Evolutionary conservation across 2,888 invertebrate species (phyloP), one percentile per base, ranked within the genome.

Genomic region (Cetonia aurata): DNA sequence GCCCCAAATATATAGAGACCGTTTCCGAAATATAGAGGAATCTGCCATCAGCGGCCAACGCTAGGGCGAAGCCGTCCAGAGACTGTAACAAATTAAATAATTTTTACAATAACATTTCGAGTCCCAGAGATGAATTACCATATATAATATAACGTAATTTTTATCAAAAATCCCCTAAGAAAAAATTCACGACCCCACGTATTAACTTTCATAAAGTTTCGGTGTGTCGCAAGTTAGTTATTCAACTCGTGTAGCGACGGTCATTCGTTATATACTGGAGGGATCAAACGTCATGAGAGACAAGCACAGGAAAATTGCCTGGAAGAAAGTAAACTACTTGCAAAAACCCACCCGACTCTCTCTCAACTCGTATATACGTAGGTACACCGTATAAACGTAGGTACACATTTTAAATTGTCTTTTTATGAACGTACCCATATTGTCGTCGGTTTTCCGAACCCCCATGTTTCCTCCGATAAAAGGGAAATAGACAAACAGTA

Each of bases 1-100:
- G 92, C 81, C 99, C 99, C 86, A 99, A 91, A 89, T 99, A 99
- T 86, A 99, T 98, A 84, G 99, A 99, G 82, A 99, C 99, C 80
- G 99, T 99, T 90, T 99, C 99, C 79, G 98, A 99, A 88, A 99
- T 98, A 90, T 99, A 99, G 85, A 99, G 91, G 88, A 99, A 98
- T 85, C 98, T 91, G 76, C 98, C 98, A 86, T 98, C 98, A 76
- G 96, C 94, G 67, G 96, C 96, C 77, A 99, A 91, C 44, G 97
- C 95, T 84, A 99, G 90, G 78, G 98, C 96, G 86, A 99, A 99
- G 62, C 99, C 99, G 86, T 99, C 99, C 84, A 99, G 87, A 74
- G 98, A 96, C 97, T 96, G 89, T 77, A 88, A 88, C 41, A 69
- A 37, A 71, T 71, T 67, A 66, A 44, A 57, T 17, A 46, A 41